These are phyloP conservation scores for Lutjanus campechanus DNA, from an alignment of 2,797 vertebrate genomes.

Conservation along the genomic window DNA sequence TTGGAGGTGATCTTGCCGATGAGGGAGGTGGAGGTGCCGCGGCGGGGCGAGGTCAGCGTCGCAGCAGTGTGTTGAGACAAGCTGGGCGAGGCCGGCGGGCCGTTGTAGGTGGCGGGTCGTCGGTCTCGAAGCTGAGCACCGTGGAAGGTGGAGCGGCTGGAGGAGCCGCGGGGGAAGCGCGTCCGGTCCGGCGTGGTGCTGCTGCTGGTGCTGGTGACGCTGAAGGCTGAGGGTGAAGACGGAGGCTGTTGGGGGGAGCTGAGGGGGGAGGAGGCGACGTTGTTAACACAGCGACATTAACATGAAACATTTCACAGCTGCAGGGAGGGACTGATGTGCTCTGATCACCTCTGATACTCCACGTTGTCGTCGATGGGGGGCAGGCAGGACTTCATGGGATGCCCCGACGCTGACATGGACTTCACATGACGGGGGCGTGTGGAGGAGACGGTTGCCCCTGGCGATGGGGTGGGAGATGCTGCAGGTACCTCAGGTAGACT, in stretches of 20 bases:
- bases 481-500: slow-evolving; percentile 90
- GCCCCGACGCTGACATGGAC: slow-evolving; percentile 95
- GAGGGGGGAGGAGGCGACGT: slow-evolving; percentile 40
- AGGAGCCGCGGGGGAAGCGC: slow-evolving; percentile 92
- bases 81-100: slow-evolving; percentile 91
- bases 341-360: slow-evolving; percentile 89
- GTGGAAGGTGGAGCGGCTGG: slow-evolving; percentile 95
- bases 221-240: slow-evolving; percentile 92
- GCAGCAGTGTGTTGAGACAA: slow-evolving; percentile 89
- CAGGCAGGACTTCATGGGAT: slow-evolving; percentile 92
- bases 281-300: not conserved
- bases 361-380: slow-evolving; percentile 93
- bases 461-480: slow-evolving; percentile 70
- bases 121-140: slow-evolving; percentile 94
- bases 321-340: not conserved
- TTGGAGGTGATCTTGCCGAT: slow-evolving; percentile 96
- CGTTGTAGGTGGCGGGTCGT: slow-evolving; percentile 92
- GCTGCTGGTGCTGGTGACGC: slow-evolving; percentile 87
- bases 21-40: slow-evolving; percentile 92
- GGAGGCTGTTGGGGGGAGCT: slow-evolving; percentile 68
- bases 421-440: slow-evolving; percentile 93
- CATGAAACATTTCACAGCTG: not conserved
- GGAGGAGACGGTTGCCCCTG: slow-evolving; percentile 78
- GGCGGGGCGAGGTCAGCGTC: slow-evolving; percentile 83
- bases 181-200: slow-evolving; percentile 92